Percentiles rank a stretch among this genome's conserved stretches.
These are phyloP conservation scores for Arion vulgaris DNA, from an alignment of 1,140 invertebrate species.

Conservation along the genomic window DNA sequence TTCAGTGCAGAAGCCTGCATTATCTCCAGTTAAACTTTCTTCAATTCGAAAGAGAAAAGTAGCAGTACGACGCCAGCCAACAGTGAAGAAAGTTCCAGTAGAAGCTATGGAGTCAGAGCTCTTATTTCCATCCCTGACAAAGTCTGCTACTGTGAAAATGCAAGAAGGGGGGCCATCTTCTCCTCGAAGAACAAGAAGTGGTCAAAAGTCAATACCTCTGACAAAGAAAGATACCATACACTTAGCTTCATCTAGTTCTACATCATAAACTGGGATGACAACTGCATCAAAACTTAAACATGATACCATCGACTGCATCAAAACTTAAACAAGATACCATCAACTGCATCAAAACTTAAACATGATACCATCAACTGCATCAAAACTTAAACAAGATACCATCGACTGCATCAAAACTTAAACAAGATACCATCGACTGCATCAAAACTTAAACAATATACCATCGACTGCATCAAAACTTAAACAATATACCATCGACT, in stretches of 20 bases:
- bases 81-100: neutral
- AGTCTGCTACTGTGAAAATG: neutral
- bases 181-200: neutral
- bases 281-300: no score
- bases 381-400: no score
- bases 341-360: no score
- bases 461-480: no score
- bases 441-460: no score
- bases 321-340: no score
- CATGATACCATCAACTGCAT: no score
- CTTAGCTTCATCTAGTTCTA: neutral
- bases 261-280: neutral
- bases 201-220: neutral
- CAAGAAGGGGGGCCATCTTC: neutral
- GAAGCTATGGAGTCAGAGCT: neutral
- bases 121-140: neutral
- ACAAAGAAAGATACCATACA: neutral
- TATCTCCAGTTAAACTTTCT: neutral
- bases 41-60: neutral
- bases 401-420: no score
- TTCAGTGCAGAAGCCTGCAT: neutral
- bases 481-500: no score
- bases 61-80: neutral
- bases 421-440: no score
- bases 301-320: no score